These are phyloP conservation scores for Cephalopholis sonnerati DNA, from an alignment of 2,113 vertebrate genomes.

Conservation along the genomic window DNA sequence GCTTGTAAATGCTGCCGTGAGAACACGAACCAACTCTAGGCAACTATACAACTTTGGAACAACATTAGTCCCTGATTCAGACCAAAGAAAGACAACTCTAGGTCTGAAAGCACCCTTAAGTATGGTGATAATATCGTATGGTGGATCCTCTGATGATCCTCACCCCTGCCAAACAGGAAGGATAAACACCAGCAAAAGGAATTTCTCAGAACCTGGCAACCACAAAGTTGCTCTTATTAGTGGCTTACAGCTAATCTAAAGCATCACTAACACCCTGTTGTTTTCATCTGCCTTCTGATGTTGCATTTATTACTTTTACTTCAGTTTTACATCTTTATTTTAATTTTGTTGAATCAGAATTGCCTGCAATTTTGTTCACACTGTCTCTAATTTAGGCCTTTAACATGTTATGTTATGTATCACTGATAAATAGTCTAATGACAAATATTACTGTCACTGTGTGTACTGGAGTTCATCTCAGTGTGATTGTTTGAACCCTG, in stretches of 20 bases:
- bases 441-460: neutral
- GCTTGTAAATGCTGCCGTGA: too few relatives aligned
- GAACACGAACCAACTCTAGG: too few relatives aligned
- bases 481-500: slow-evolving; percentile 12
- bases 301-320: neutral
- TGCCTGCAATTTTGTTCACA: neutral
- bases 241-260: neutral
- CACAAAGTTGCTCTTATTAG: neutral
- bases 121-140: too few relatives aligned
- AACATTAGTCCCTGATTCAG: too few relatives aligned
- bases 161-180: neutral
- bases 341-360: neutral
- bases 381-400: neutral
- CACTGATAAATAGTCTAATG: neutral
- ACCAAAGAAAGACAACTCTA: too few relatives aligned
- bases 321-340: neutral
- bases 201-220: neutral
- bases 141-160: too few relatives aligned
- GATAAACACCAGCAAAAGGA: neutral
- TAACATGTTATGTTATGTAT: neutral
- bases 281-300: neutral
- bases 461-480: neutral
- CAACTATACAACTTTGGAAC: too few relatives aligned
- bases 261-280: too few relatives aligned
- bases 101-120: too few relatives aligned